Conservation (phyloP, 2,888 invertebrate genomes). For the Therioaphis trifolii region DNA sequence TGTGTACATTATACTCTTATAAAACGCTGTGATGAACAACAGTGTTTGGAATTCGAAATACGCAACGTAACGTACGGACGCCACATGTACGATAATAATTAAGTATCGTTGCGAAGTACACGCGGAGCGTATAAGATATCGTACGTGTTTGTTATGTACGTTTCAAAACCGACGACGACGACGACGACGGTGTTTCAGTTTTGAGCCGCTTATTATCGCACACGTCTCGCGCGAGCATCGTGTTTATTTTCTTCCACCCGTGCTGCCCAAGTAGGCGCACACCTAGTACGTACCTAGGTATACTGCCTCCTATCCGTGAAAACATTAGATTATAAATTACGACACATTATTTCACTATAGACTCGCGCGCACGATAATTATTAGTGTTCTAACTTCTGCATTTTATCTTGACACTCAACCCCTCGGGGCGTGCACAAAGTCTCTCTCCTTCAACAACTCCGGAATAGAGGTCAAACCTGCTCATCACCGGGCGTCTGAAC, state of each 20-base stretch:
- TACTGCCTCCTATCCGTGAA: background rate
- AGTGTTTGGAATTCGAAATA: slow-evolving; percentile 3
- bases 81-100: slow-evolving; percentile 18
- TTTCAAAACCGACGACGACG: background rate
- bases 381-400: slow-evolving; percentile 39
- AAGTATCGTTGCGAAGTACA: background rate
- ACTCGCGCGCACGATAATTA: slow-evolving; percentile 23
- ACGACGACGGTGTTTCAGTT: background rate
- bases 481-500: slow-evolving; percentile 23
- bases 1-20: too few relatives aligned
- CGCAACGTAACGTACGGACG: background rate
- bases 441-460: background rate
- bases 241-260: background rate
- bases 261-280: background rate
- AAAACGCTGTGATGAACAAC: background rate
- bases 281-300: too few relatives aligned
- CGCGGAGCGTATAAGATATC: background rate
- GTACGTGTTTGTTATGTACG: background rate
- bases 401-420: slow-evolving; percentile 34
- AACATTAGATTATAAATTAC: slow-evolving; percentile 52
- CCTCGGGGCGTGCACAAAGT: slow-evolving; percentile 43
- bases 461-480: slow-evolving; percentile 13
- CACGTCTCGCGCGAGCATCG: background rate
- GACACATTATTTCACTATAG: slow-evolving; percentile 35
- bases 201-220: slow-evolving; percentile 20